Conservation (phyloP, 2,888 invertebrate species). For the Fragum whitleyi region DNA sequence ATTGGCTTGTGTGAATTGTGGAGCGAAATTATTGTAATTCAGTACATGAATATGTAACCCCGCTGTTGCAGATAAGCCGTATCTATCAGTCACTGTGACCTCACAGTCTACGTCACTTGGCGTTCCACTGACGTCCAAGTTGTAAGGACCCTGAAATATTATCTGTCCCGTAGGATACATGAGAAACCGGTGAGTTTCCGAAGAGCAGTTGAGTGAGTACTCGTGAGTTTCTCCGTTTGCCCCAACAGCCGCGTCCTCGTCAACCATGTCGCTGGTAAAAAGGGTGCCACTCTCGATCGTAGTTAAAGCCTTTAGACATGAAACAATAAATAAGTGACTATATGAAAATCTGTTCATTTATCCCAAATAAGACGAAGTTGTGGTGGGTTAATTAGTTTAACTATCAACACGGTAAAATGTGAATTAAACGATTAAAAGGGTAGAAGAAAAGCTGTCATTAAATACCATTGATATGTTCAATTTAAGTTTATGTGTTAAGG, state of each 20-base stretch:
- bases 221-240: slow-evolving; percentile 30
- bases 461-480: no score
- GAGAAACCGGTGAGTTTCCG: slow-evolving; percentile 51
- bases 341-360: no score
- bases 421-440: no score
- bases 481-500: no score
- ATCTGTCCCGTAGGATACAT: slow-evolving; percentile 36
- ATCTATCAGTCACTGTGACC: slow-evolving; percentile 48
- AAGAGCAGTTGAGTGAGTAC: slow-evolving; percentile 48
- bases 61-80: slow-evolving; percentile 50
- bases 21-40: slow-evolving; percentile 46
- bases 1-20: slow-evolving; percentile 41
- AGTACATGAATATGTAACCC: slow-evolving; percentile 46
- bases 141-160: slow-evolving; percentile 42
- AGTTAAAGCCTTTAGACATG: slow-evolving; percentile 29
- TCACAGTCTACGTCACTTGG: slow-evolving; percentile 50
- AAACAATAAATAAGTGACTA: background rate
- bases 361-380: no score
- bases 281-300: slow-evolving; percentile 28
- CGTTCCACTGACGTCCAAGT: slow-evolving; percentile 45
- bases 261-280: slow-evolving; percentile 32
- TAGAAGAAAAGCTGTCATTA: no score
- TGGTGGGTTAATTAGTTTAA: no score
- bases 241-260: slow-evolving; percentile 37
- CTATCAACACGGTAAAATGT: no score